Evolutionary conservation across 2,797 vertebrate species (phyloP).

Genomic region (Sternarchorhynchus goeldii): DNA sequence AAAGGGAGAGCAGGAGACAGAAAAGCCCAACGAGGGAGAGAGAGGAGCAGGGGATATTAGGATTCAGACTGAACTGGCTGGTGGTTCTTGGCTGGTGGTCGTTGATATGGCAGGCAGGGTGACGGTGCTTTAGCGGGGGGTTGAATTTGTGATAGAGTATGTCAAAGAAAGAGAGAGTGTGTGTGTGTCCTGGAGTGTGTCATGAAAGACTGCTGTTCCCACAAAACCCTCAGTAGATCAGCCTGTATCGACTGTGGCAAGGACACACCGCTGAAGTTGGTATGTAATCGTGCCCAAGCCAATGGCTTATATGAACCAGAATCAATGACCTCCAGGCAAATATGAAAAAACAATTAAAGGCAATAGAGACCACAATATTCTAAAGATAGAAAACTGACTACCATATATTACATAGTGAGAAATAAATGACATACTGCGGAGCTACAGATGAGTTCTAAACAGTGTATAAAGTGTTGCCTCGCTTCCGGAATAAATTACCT

Average conservation of each 20-base stretch:
- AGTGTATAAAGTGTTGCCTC: too few relatives aligned
- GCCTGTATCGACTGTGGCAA: constrained; percentile 54
- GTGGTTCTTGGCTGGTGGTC: constrained; percentile 53
- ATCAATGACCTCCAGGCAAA: background rate
- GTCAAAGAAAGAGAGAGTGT: constrained; percentile 46
- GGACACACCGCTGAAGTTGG: constrained; percentile 18
- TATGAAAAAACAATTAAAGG: background rate
- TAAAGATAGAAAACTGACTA: too few relatives aligned
- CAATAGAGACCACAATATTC: background rate
- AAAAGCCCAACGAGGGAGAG: background rate
- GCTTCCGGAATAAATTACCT: constrained; percentile 73
- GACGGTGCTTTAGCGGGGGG: constrained; percentile 57
- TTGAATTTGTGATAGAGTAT: constrained; percentile 54
- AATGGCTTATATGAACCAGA: constrained; percentile 2
- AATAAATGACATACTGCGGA: too few relatives aligned
- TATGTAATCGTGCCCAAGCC: constrained; percentile 12
- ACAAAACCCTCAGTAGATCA: constrained; percentile 62
- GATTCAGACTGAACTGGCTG: constrained; percentile 43
- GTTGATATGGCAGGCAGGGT: constrained; percentile 51
- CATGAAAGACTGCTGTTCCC: constrained; percentile 42
- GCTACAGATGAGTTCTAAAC: too few relatives aligned
- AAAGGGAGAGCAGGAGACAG: background rate
- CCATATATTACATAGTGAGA: background rate
- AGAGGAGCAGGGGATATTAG: constrained; percentile 43
- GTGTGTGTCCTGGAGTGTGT: constrained; percentile 30